Percentiles rank a stretch among this genome's conserved stretches.
Evolutionary conservation across 2,113 vertebrate species (phyloP).

Genomic region (Pampusana beccarii): DNA sequence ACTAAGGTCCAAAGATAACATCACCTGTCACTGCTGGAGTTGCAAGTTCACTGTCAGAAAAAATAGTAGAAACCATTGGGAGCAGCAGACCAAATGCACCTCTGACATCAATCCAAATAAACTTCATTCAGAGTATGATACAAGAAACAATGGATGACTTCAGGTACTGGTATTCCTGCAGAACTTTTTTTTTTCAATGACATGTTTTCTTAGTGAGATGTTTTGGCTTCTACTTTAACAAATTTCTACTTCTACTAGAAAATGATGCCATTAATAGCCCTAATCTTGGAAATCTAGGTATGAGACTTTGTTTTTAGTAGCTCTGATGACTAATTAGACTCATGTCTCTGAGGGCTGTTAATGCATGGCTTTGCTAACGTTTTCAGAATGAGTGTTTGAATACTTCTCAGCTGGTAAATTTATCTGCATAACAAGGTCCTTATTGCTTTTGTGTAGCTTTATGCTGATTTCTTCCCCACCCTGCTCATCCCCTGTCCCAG

Average conservation of each 20-base stretch:
- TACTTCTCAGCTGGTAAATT: neutral
- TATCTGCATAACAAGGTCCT: neutral
- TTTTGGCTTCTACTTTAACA: neutral
- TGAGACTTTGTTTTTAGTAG: neutral
- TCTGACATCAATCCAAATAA: slow-evolving; percentile 89
- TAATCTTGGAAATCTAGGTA: neutral
- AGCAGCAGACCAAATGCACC: slow-evolving; percentile 83
- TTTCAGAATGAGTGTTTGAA: neutral
- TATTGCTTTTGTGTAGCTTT: neutral
- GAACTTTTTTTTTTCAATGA: neutral
- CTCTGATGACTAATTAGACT: neutral
- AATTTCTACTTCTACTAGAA: neutral
- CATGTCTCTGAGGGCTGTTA: neutral
- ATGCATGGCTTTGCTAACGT: neutral
- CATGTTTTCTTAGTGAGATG: neutral
- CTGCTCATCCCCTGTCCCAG: neutral
- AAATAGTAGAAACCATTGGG: slow-evolving; percentile 81
- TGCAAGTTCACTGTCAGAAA: slow-evolving; percentile 84
- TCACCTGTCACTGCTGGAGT: slow-evolving; percentile 71
- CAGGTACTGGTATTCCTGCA: slow-evolving; percentile 76
- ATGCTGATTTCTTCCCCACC: neutral
- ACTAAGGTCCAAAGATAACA: slow-evolving; percentile 71
- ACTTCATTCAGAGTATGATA: slow-evolving; percentile 96
- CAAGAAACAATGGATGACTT: slow-evolving; percentile 94
- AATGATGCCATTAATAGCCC: neutral